A percentile compares a stretch with the other conserved stretches of the same genome.
Evolutionary conservation across 1,140 invertebrate genomes (phyloP).

Genomic region (Drosophila mayri): DNA sequence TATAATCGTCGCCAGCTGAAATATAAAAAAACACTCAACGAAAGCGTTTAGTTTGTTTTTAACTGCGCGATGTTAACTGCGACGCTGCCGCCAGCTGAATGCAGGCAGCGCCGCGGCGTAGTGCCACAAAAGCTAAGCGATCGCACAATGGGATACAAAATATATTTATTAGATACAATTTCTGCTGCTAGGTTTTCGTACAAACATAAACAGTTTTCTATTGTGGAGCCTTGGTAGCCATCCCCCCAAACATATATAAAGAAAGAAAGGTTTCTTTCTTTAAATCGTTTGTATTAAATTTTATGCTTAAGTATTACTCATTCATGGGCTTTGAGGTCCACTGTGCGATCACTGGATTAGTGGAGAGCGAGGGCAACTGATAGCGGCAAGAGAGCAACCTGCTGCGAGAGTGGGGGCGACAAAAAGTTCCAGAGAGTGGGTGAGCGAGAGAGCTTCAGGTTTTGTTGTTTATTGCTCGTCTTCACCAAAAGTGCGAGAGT

Average conservation of each 20-base stretch:
- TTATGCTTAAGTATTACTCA: background rate
- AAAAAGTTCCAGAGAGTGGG: background rate
- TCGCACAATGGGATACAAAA: conserved; percentile 19
- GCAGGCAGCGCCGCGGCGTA: conserved; percentile 14
- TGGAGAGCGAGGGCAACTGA: conserved; percentile 21
- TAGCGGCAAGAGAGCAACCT: conserved; percentile 12
- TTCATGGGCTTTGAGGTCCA: background rate
- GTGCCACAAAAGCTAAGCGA: conserved; percentile 42
- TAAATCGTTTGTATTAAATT: too few relatives aligned
- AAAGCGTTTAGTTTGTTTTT: conserved; percentile 41
- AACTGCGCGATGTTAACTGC: conserved; percentile 65
- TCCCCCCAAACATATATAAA: background rate
- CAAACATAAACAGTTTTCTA: background rate
- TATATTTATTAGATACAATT: too few relatives aligned
- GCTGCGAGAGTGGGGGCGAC: conserved; percentile 6
- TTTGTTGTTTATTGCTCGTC: conserved; percentile 64
- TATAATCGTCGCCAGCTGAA: conserved; percentile 22
- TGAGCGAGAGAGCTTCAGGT: conserved; percentile 31
- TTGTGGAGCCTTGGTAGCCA: background rate
- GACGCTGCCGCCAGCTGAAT: conserved; percentile 42
- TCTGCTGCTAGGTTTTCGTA: background rate
- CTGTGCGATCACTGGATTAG: conserved; percentile 14
- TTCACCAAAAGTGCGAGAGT: conserved; percentile 39
- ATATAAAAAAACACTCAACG: conserved; percentile 12
- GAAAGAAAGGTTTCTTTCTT: background rate